A percentile compares a stretch with the other conserved stretches of the same genome.
phyloP scores from a whole-genome alignment of 2,888 invertebrate genomes.

The Callyntrura guangdongensis region DNA sequence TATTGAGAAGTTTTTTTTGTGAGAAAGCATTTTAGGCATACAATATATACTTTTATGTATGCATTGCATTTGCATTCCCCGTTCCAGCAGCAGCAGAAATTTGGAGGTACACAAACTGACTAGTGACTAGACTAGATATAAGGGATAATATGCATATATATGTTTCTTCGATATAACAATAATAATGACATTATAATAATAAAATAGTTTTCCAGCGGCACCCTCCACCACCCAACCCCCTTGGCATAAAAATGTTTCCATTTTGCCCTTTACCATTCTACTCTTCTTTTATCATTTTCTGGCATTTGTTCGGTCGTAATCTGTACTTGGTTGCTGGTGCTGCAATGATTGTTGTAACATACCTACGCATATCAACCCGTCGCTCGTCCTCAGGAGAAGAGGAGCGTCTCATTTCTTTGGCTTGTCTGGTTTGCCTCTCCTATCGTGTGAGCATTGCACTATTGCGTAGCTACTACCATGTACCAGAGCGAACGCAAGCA shows the following conservation, averaged over 20 bases:
- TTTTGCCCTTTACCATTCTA: slow-evolving; percentile 23
- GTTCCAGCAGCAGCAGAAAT: too few relatives aligned
- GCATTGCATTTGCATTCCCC: background rate
- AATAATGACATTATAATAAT: slow-evolving; percentile 4
- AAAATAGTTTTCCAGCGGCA: slow-evolving; percentile 27
- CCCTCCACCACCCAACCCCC: slow-evolving; percentile 37
- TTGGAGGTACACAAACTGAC: too few relatives aligned
- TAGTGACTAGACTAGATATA: too few relatives aligned
- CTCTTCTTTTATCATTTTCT: background rate
- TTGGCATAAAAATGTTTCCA: background rate
- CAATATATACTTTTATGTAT: background rate
- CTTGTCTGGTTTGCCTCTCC: background rate
- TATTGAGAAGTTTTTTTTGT: background rate
- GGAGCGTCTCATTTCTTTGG: background rate
- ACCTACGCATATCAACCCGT: background rate
- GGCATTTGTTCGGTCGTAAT: background rate
- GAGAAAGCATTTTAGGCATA: background rate
- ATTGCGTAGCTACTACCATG: background rate
- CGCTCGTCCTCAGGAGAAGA: too few relatives aligned
- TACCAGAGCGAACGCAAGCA: background rate
- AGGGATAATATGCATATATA: background rate
- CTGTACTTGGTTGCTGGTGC: background rate
- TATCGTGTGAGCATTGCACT: background rate
- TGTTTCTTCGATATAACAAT: too few relatives aligned
- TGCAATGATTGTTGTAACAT: background rate